Evolutionary conservation across 1,140 invertebrate genomes (phyloP), one percentile per base, ranked within the genome.

Genomic region (Heliconius eleuchia): DNA sequence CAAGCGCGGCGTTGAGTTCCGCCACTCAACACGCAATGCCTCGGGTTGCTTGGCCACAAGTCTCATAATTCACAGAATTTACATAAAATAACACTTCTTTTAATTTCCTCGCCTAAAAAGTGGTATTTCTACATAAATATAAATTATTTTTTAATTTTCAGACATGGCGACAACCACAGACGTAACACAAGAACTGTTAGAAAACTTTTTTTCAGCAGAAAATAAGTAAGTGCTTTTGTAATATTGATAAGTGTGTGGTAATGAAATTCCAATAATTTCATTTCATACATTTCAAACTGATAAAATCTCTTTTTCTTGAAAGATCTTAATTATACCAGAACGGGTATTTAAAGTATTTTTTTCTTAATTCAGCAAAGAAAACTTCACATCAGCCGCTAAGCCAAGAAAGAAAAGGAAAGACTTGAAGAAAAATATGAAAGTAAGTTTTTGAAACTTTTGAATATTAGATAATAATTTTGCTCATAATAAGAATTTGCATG

Each of bases 151-250:
- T 57, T 57, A 0, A 27, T 66, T 85, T 86, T 37, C 74, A 87
- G 88, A 90, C 50, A 87, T 87, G 46, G 87, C 85, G 23, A 83
- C 83, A 5, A 88, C 84, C 0, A 88, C 86, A 27, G 83, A 85
- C 18, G 87, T 88, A 0, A 89, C 88, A 0, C 85, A 87, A 72
- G 84, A 86, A 37, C 39, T 89, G 13, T 66, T 89, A 2, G 81
- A 80, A 37, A 81, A 84, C 55, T 60, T 76, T 30, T 70, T 60
- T n/a, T n/a, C 74, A n/a, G 27, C 18, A 7, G 57, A 76, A 9
- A 70, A 50, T 46, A 70, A 46, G 74, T 71, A 70, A 9, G 74
- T 71, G n/a, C 19, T 30, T 16, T 34, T 23, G 19, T 19, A 55
- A n/a, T 1, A 19, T 6, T 55, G 19, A 2, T n/a, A 46, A 46